Base-by-base conservation (phyloP, 23 tunicate species). In the Halocynthia roretzi region DNA sequence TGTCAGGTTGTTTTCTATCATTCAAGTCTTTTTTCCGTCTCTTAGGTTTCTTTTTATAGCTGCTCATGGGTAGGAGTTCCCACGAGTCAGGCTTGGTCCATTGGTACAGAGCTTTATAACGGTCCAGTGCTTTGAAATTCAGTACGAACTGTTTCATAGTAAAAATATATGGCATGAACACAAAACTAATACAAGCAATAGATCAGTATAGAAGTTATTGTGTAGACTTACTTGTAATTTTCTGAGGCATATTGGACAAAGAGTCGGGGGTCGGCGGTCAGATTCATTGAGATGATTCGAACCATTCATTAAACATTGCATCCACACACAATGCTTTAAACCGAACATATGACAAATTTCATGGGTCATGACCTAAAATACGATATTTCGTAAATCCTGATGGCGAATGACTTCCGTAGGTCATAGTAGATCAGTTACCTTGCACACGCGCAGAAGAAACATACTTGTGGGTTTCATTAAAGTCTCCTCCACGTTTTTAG, bases 271-370 rank as follows among this genome's bases (percentile, higher is more conserved):
- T 19, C 96, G 62, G 8, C 82, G 62, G 72, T 89, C 96, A 31
- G 96, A 89, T 80, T 89, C 96, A 49, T 84, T 82, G 7, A 89
- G 50, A 80, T 89, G 96, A 54, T 89, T 89, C 14, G 87, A 81
- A 8, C 96, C 96, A 78, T 89, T 89, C 96, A 89, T 89, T 44
- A 89, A 22, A 66, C 96, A 89, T 54, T 76, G 78, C 76, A 71
- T 61, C 73, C 83, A 89, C 8, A 89, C 54, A 67, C 96, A 89
- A 75, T 84, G 96, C 60, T 83, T 89, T 56, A 89, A 56, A 11
- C 96, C 96, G 54, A 89, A 84, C 96, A 89, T 89, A 60, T 89
- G 96, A 48, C 96, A 87, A 22, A 89, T 71, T 56, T 89, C 96
- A 52, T 89, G 96, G 6, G 96, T 62, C 96, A 89, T 84, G 19